Percentiles rank a stretch among this genome's conserved stretches.
Evolutionary conservation across 1,140 invertebrate genomes (phyloP).

Genomic region (Neotoxoptera formosana): DNA sequence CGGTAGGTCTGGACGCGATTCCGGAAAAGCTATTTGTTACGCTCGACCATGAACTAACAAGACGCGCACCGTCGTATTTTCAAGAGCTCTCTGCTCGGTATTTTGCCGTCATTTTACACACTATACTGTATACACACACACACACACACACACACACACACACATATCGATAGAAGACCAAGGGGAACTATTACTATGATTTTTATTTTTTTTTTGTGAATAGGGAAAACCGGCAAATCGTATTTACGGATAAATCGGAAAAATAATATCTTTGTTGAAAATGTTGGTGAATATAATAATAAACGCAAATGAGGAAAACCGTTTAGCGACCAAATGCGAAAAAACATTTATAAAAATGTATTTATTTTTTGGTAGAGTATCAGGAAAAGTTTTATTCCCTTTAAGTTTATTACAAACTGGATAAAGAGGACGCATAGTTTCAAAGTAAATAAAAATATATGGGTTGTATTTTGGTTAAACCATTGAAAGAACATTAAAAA

Average conservation of each 20-base stretch:
- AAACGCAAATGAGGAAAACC: neutral
- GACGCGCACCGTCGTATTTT: neutral
- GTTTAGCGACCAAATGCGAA: neutral
- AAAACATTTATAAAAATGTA: constrained; percentile 2
- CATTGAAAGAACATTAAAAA: neutral
- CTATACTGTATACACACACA: neutral
- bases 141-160: too few species aligned
- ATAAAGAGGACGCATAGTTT: neutral
- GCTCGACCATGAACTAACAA: constrained; percentile 12
- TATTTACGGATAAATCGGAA: neutral
- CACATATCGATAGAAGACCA: neutral
- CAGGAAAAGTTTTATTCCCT: neutral
- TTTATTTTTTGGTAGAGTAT: neutral
- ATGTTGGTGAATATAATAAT: neutral
- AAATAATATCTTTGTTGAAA: neutral
- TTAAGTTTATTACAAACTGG: neutral
- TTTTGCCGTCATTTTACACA: constrained; percentile 8
- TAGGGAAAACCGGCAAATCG: neutral
- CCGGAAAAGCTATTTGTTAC: constrained; percentile 14
- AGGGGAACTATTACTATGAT: neutral
- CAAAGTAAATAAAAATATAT: neutral
- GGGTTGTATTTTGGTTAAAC: neutral
- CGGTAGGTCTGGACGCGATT: neutral
- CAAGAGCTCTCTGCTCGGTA: neutral
- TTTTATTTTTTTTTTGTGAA: neutral